Evolutionary conservation across 2,113 vertebrate species (phyloP), one percentile per base, ranked within the genome.

Genomic region (Tychaedon coryphoeus): DNA sequence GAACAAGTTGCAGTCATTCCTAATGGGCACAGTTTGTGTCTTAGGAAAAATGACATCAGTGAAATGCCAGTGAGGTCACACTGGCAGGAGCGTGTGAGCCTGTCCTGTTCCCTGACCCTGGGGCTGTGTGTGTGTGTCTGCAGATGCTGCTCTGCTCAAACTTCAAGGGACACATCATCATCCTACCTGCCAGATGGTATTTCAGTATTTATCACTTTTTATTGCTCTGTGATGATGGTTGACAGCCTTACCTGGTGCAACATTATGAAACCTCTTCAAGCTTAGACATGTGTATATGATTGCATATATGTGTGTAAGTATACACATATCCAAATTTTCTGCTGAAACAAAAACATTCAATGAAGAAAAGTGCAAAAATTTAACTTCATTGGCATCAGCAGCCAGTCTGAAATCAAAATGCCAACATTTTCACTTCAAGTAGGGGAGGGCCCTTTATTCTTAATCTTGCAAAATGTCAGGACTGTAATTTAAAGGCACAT

Each of bases 171-270:
- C 69, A 65, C 86, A 70, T 85, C 86, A 73, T 85, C 91, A 75
- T 88, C 64, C 57, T 83, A 95, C 94, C 91, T 96, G 94, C 92
- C 81, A 90, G 94, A 72, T 96, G 93, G 33, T 75, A 84, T 95
- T 97, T 96, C 92, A 84, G 60, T 45, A 36, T 71, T 94, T 92
- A 62, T 77, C 88, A 23, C 85, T 80, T 36, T 36, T 60, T 78
- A 48, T 42, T 92, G 67, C 61, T 75, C 60, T 75, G 40, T 83
- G 71, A 76, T 56, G 61, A 28, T 5, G 7, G 47, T 11, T 93
- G 93, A 84, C 93, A 94, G 58, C 86, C 80, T 61, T 75, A 29
- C n/a, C 45, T 67, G 38, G 57, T 84, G 42, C 82, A 51, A 20
- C 1, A 2, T 43, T 54, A 25, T n/a, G 62, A 72, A 93, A 85